A percentile compares a stretch with the other conserved stretches of the same genome.
phyloP scores from a whole-genome alignment of 2,888 invertebrate species.

The Metalampra italica region DNA sequence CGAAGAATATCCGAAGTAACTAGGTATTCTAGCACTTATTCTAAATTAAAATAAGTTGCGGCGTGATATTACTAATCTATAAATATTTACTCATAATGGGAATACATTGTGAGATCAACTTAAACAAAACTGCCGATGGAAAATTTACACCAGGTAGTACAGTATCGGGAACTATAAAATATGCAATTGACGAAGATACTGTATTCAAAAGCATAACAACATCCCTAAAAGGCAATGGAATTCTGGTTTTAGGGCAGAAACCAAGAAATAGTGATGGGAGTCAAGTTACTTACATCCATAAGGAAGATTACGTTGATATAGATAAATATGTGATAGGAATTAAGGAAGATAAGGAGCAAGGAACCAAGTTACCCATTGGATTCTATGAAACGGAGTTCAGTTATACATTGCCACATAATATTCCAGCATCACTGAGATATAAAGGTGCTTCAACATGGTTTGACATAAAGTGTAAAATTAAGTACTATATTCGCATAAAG shows the following conservation, averaged over 20 bases:
- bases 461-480: conserved; percentile 23
- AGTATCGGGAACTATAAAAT: conserved; percentile 21
- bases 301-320: conserved; percentile 23
- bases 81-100: conserved; percentile 15
- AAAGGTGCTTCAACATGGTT: conserved; percentile 9
- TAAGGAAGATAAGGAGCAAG: conserved; percentile 4
- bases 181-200: conserved; percentile 20
- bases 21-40: too few relatives aligned
- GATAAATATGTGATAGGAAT: conserved; percentile 9
- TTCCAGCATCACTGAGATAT: conserved; percentile 28
- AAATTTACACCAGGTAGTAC: conserved; percentile 17
- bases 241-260: background rate
- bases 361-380: conserved; percentile 15
- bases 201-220: conserved; percentile 18
- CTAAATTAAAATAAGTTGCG: too few relatives aligned
- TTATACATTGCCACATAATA: conserved; percentile 28
- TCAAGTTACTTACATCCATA: background rate
- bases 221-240: conserved; percentile 23
- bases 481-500: conserved; percentile 35
- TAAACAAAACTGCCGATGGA: conserved; percentile 15
- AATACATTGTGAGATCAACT: conserved; percentile 22
- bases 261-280: background rate
- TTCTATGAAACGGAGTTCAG: conserved; percentile 29
- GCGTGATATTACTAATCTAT: background rate
- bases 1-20: too few relatives aligned